Percentiles rank a stretch among this genome's conserved stretches.
phyloP scores from a whole-genome alignment of 1,140 invertebrate genomes.

The Brachionus koreanus region DNA sequence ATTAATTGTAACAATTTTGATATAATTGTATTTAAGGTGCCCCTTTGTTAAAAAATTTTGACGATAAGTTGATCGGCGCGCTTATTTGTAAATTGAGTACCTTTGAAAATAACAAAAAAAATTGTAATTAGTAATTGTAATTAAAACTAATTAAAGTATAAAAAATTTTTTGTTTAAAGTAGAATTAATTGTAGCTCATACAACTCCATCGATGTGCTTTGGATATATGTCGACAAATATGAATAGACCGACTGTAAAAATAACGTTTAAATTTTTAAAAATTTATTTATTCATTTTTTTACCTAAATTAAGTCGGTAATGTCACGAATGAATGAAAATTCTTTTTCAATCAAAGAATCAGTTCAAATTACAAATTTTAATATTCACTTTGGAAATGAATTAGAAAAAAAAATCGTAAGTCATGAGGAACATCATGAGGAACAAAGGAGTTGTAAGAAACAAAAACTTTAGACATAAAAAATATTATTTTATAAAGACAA shows the following conservation, averaged over 20 bases:
- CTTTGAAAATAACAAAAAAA: background rate
- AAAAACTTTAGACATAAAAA: background rate
- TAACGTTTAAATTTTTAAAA: background rate
- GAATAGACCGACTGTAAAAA: background rate
- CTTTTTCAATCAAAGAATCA: background rate
- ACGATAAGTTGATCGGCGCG: constrained; percentile 17
- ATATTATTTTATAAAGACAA: too few species aligned
- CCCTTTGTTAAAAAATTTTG: constrained; percentile 1
- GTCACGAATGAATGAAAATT: background rate
- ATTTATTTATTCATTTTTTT: background rate
- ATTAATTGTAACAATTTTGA: background rate
- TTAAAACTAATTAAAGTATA: background rate
- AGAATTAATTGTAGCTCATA: constrained; percentile 44
- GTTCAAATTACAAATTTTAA: constrained; percentile 23
- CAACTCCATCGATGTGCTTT: constrained; percentile 33
- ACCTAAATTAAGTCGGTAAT: background rate
- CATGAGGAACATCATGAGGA: background rate
- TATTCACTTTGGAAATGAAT: background rate
- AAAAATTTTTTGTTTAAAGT: constrained; percentile 11
- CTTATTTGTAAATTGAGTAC: constrained; percentile 5
- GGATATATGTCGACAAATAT: constrained; percentile 16
- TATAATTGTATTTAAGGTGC: background rate
- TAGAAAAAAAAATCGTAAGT: background rate
- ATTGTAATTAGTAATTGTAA: background rate
- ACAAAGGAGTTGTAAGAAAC: background rate